phyloP scores from a whole-genome alignment of 2,888 invertebrate genomes.

The Crematogaster levior region DNA sequence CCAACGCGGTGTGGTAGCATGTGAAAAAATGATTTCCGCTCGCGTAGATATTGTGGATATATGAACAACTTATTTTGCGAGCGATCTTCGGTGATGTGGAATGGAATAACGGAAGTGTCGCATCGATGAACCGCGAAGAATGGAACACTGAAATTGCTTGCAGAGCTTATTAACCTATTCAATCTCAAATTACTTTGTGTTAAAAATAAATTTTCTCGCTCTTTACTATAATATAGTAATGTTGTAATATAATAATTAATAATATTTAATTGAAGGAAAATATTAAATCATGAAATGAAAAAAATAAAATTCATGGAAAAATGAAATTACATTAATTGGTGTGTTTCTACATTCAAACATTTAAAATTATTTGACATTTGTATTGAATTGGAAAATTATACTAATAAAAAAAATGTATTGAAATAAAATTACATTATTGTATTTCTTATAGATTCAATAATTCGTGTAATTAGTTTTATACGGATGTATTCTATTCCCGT shows the following conservation, averaged over 20 bases:
- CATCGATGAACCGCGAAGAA: conserved; percentile 21
- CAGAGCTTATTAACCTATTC: conserved; percentile 28
- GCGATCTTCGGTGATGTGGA: conserved; percentile 30
- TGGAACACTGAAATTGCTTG: conserved; percentile 10
- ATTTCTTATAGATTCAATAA: not conserved
- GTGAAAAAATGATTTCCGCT: conserved; percentile 34
- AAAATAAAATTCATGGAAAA: not conserved
- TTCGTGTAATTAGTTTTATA: conserved; percentile 18
- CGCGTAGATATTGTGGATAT: conserved; percentile 25
- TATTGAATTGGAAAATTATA: conserved; percentile 6
- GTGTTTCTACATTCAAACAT: not conserved
- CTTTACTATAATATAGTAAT: not conserved
- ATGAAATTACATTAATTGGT: not conserved
- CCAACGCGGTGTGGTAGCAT: not conserved
- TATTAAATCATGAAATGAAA: not conserved
- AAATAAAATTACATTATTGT: not conserved
- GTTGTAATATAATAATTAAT: not conserved
- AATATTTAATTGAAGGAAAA: not conserved
- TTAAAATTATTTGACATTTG: conserved; percentile 17
- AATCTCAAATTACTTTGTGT: not conserved
- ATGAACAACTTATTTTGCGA: conserved; percentile 45
- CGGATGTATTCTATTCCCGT: not conserved
- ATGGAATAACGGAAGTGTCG: conserved; percentile 28
- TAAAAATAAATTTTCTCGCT: not conserved
- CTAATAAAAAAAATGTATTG: not conserved